Percentiles rank a stretch among this genome's conserved stretches.
Evolutionary conservation across 2,888 invertebrate genomes (phyloP).

Genomic region (Drosophila barbarae): DNA sequence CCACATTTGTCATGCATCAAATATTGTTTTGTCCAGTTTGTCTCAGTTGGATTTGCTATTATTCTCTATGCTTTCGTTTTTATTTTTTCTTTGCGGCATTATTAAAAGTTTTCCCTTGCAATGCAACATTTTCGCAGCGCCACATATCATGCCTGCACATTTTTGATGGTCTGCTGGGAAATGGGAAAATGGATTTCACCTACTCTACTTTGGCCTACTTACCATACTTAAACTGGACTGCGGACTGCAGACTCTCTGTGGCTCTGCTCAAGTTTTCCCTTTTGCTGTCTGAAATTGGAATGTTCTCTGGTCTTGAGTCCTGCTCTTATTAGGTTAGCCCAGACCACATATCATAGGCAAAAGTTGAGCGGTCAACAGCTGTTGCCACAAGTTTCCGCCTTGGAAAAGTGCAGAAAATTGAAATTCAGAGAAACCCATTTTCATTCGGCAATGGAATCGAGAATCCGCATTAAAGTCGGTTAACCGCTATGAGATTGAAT

Average conservation of each 20-base stretch:
- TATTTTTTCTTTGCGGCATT: conserved; percentile 50
- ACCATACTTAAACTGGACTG: conserved; percentile 14
- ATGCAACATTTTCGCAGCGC: conserved; percentile 34
- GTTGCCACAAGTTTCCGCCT: conserved; percentile 25
- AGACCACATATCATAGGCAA: conserved; percentile 22
- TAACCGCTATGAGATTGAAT: not conserved
- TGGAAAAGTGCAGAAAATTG: conserved; percentile 5
- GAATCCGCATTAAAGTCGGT: not conserved
- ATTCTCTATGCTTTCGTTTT: conserved; percentile 21
- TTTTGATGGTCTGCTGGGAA: conserved; percentile 32
- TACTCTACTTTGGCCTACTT: conserved; percentile 32
- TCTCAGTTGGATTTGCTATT: conserved; percentile 35
- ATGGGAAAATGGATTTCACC: conserved; percentile 19
- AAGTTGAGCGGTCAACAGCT: conserved; percentile 23
- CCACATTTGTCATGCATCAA: conserved; percentile 56
- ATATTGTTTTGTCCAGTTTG: conserved; percentile 47
- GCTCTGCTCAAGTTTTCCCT: conserved; percentile 21
- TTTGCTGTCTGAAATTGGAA: conserved; percentile 3
- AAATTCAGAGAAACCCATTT: not conserved
- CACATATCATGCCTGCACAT: conserved; percentile 25
- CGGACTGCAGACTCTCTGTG: conserved; percentile 5
- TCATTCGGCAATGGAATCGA: not conserved
- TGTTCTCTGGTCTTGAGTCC: not conserved
- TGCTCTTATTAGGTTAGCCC: conserved; percentile 21
- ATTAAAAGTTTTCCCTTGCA: conserved; percentile 62